A percentile compares a stretch with the other conserved stretches of the same genome.
Evolutionary conservation across 2,888 invertebrate genomes (phyloP).

Genomic region (Hermaeophaga mercurialis): DNA sequence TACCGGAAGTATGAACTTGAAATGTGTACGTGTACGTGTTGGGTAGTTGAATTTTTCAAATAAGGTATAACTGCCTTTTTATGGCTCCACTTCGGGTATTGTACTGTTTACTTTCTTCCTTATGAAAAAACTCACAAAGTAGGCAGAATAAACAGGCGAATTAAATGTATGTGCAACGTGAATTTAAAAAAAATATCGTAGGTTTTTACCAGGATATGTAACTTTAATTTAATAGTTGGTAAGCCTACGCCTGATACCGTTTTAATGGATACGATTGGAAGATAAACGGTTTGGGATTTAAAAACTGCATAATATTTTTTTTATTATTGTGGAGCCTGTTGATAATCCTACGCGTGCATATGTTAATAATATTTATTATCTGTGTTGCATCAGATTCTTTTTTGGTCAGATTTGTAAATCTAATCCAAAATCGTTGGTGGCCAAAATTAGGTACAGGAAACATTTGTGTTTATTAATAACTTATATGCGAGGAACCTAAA

Average conservation of each 20-base stretch:
- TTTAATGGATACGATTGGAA: not conserved
- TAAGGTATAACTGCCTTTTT: conserved; percentile 39
- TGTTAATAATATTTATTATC: not conserved
- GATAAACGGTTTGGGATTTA: too few relatives aligned
- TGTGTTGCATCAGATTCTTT: not conserved
- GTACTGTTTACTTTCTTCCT: conserved; percentile 1
- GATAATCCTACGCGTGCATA: not conserved
- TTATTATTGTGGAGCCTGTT: not conserved
- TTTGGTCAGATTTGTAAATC: not conserved
- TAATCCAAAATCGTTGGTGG: not conserved
- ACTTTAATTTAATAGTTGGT: not conserved
- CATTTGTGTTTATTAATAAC: too few relatives aligned
- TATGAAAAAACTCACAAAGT: not conserved
- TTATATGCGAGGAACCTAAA: too few relatives aligned
- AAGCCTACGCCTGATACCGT: not conserved
- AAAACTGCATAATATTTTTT: not conserved
- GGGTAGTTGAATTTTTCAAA: conserved; percentile 39
- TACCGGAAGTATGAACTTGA: conserved; percentile 45
- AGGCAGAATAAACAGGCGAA: not conserved
- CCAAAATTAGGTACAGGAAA: too few relatives aligned
- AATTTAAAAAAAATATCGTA: not conserved
- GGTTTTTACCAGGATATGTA: conserved; percentile 1
- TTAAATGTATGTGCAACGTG: not conserved
- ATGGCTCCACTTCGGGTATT: conserved; percentile 27
- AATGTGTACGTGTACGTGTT: conserved; percentile 42